Conservation (phyloP, 2,797 vertebrate species). For the Atherinosoma microstoma region DNA sequence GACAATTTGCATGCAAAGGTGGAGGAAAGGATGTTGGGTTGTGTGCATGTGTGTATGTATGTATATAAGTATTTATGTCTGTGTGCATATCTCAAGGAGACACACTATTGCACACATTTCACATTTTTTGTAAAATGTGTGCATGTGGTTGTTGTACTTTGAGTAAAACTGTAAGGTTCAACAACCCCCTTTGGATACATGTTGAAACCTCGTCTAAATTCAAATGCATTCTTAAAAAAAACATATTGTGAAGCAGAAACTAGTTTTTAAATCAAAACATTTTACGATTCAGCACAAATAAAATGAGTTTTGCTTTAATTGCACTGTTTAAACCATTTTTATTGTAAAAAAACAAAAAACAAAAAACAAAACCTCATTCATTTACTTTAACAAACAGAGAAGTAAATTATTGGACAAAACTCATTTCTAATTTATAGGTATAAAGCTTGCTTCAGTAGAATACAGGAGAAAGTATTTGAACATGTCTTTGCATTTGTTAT, state of each 20-base stretch:
- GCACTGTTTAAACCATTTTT: background rate
- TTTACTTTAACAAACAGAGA: background rate
- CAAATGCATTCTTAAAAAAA: background rate
- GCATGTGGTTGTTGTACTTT: background rate
- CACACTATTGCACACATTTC: background rate
- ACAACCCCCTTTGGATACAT: background rate
- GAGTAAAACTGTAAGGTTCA: background rate
- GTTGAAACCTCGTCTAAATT: background rate
- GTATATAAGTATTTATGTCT: background rate
- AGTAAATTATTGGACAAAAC: background rate
- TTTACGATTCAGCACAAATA: background rate
- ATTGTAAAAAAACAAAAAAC: background rate
- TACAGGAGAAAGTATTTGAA: background rate
- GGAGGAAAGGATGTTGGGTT: constrained; percentile 33
- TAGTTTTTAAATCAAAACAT: background rate
- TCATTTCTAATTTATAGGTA: background rate
- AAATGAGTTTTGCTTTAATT: background rate
- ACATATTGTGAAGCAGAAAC: background rate
- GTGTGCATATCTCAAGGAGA: constrained; percentile 10
- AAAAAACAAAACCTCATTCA: too few species aligned
- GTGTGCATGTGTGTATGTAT: constrained; percentile 8
- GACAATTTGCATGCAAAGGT: constrained; percentile 74
- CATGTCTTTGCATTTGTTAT: too few species aligned
- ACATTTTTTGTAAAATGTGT: constrained; percentile 11
- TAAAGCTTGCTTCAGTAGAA: background rate